These are phyloP conservation scores for Cyanoliseus patagonus DNA, from an alignment of 2,113 vertebrate genomes.

Conservation along the genomic window DNA sequence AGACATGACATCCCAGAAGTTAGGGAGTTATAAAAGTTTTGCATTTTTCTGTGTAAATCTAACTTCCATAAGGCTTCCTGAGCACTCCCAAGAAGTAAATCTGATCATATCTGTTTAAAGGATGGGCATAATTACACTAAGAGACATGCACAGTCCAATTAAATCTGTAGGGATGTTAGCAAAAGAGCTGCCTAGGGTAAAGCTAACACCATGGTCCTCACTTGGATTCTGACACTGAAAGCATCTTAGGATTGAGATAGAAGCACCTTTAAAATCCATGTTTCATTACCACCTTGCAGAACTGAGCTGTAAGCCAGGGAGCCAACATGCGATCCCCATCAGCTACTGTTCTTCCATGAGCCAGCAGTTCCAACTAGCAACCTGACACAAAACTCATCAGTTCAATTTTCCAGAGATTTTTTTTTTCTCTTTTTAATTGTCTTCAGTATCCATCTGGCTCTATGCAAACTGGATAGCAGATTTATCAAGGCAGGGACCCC, in stretches of 20 bases:
- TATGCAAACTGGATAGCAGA: background rate
- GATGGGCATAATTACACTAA: background rate
- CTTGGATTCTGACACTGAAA: background rate
- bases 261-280: background rate
- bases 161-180: background rate
- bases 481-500: background rate
- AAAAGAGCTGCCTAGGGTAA: background rate
- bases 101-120: background rate
- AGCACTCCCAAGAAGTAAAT: background rate
- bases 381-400: background rate
- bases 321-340: accelerated
- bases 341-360: background rate
- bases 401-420: background rate
- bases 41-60: background rate
- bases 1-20: background rate
- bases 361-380: background rate
- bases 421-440: background rate
- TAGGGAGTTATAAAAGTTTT: background rate
- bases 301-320: background rate
- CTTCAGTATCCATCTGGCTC: background rate
- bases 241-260: background rate
- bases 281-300: background rate
- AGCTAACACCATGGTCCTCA: accelerated
- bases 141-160: background rate
- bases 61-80: background rate